Percentiles rank a stretch among this genome's conserved stretches.
These are phyloP conservation scores for Pica pica DNA, from an alignment of 2,113 vertebrate genomes.

Conservation along the genomic window DNA sequence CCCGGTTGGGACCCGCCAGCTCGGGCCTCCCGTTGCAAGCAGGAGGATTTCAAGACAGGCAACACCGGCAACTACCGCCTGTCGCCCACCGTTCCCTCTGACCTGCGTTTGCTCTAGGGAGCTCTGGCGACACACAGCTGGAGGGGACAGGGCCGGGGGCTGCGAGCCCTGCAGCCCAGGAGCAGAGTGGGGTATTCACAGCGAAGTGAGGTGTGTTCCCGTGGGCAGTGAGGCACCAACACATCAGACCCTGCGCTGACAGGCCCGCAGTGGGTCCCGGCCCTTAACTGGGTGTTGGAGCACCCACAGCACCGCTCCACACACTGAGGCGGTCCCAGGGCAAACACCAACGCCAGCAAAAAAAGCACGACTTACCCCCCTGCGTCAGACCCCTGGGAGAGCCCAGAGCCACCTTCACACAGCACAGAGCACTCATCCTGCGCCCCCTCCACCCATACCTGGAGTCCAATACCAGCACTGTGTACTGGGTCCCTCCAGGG, in stretches of 20 bases:
- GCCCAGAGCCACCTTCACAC: not conserved
- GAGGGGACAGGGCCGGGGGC: not conserved
- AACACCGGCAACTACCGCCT: not conserved
- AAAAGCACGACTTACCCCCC: not conserved
- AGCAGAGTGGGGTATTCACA: not conserved
- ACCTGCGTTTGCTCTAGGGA: too few relatives aligned
- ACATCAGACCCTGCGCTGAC: too few relatives aligned
- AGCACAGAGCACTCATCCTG: not conserved
- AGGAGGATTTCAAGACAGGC: not conserved
- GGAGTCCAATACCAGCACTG: too few relatives aligned
- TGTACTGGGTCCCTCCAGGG: rapidly evolving
- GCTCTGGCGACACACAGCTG: not conserved
- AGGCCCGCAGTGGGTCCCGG: too few relatives aligned
- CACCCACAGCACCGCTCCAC: not conserved
- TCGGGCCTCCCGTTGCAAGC: not conserved
- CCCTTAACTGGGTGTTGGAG: not conserved
- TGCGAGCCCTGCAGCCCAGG: not conserved
- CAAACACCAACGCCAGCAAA: not conserved
- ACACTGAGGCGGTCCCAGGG: not conserved
- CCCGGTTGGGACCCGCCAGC: not conserved
- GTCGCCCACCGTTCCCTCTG: not conserved
- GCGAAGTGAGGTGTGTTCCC: not conserved
- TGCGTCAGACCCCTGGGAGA: not conserved
- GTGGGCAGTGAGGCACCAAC: not conserved
- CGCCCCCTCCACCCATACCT: rapidly evolving